Evolutionary conservation across 2,113 vertebrate genomes (phyloP).

Genomic region (Pimephales promelas): DNA sequence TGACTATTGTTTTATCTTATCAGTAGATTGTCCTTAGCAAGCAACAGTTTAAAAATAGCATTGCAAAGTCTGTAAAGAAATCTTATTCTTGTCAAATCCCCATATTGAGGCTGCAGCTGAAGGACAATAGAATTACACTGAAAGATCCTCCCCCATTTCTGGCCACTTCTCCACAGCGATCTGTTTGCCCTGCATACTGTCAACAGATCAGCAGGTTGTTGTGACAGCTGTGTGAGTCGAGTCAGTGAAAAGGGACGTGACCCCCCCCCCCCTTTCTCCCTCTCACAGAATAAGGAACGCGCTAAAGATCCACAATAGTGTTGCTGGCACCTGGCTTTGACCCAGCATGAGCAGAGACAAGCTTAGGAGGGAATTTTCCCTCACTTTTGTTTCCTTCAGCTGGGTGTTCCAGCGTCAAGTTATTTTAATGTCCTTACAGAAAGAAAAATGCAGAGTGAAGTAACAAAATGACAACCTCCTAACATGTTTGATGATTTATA

Average conservation of each 20-base stretch:
- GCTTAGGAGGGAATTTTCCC: background rate
- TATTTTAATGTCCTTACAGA: too few relatives aligned
- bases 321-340: background rate
- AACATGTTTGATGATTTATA: too few relatives aligned
- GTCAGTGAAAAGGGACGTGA: conserved; percentile 17
- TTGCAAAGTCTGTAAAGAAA: background rate
- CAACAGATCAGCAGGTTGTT: conserved; percentile 60
- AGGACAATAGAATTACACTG: conserved; percentile 19
- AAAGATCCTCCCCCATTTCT: conserved; percentile 42
- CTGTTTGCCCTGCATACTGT: conserved; percentile 57
- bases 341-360: conserved; percentile 8
- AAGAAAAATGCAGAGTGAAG: too few relatives aligned
- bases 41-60: background rate
- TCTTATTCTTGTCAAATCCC: background rate
- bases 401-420: background rate
- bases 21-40: background rate
- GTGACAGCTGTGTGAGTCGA: conserved; percentile 61
- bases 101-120: conserved; percentile 6
- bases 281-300: background rate
- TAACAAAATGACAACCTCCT: too few relatives aligned
- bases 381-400: background rate
- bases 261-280: background rate
- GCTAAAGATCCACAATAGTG: background rate
- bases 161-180: conserved; percentile 11
- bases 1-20: background rate